phyloP scores from a whole-genome alignment of 2,888 invertebrate genomes.

The Phaedon cochleariae region DNA sequence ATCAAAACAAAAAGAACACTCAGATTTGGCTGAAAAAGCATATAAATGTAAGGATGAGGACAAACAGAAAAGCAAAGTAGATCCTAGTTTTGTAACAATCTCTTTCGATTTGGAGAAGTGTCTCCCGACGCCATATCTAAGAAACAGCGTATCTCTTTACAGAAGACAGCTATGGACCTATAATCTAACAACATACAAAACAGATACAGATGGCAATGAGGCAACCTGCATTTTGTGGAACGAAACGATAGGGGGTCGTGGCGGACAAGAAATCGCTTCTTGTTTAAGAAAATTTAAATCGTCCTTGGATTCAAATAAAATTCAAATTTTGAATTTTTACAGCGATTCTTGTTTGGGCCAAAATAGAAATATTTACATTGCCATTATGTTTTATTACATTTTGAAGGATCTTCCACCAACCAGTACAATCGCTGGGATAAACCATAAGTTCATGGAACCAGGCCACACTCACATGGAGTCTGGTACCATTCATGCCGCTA shows the following conservation, averaged over 20 bases:
- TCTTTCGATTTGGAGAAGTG: slow-evolving; percentile 16
- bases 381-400: slow-evolving; percentile 5
- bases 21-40: slow-evolving; percentile 3
- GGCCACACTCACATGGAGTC: slow-evolving; percentile 18
- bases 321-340: too few relatives aligned
- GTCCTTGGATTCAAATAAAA: not conserved
- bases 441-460: too few relatives aligned
- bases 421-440: too few relatives aligned
- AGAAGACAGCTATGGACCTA: slow-evolving; percentile 16
- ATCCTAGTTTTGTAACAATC: slow-evolving; percentile 1
- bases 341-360: too few relatives aligned
- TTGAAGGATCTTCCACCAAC: not conserved
- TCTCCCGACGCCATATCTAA: slow-evolving; percentile 13
- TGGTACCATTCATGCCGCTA: slow-evolving; percentile 11
- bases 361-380: too few relatives aligned
- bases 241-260: too few relatives aligned
- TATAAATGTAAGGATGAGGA: slow-evolving; percentile 13
- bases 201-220: slow-evolving; percentile 10
- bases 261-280: slow-evolving; percentile 42
- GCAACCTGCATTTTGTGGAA: too few relatives aligned
- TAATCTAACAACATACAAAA: slow-evolving; percentile 9
- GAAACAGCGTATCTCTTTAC: slow-evolving; percentile 18
- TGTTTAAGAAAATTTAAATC: slow-evolving; percentile 17
- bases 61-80: slow-evolving; percentile 9
- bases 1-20: not conserved